Conservation (phyloP, 2,113 vertebrate species). For the Helogale parvula region DNA sequence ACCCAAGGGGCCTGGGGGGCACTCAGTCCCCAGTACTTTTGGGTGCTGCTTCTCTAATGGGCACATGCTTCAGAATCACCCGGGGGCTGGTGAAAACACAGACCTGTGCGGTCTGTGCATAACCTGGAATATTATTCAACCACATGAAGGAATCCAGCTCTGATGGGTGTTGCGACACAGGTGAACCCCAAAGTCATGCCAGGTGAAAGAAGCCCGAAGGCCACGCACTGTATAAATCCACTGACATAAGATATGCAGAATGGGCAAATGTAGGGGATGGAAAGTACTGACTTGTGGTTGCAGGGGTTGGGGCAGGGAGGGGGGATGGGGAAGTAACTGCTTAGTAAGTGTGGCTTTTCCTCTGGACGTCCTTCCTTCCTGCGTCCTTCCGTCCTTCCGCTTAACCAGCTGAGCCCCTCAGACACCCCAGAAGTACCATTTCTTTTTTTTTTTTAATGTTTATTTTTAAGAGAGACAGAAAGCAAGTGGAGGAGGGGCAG, state of each 20-base stretch:
- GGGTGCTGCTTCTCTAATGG: neutral
- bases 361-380: neutral
- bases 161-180: fast-evolving
- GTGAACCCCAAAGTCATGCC: neutral
- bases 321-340: fast-evolving
- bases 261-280: neutral
- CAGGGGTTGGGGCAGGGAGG: fast-evolving
- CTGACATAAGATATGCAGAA: neutral
- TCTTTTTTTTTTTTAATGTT: neutral
- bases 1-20: no score
- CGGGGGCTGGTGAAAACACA: neutral
- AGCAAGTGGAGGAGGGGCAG: no score
- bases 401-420: neutral
- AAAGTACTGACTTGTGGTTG: no score
- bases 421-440: neutral
- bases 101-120: neutral
- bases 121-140: neutral
- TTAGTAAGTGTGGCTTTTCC: neutral
- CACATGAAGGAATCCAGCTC: neutral
- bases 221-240: fast-evolving
- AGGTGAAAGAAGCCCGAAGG: neutral
- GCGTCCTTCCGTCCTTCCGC: neutral
- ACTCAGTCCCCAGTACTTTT: neutral
- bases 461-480: no score
- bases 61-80: neutral